These are phyloP conservation scores for Nicator chloris DNA, from an alignment of 2,113 vertebrate species.

Conservation along the genomic window DNA sequence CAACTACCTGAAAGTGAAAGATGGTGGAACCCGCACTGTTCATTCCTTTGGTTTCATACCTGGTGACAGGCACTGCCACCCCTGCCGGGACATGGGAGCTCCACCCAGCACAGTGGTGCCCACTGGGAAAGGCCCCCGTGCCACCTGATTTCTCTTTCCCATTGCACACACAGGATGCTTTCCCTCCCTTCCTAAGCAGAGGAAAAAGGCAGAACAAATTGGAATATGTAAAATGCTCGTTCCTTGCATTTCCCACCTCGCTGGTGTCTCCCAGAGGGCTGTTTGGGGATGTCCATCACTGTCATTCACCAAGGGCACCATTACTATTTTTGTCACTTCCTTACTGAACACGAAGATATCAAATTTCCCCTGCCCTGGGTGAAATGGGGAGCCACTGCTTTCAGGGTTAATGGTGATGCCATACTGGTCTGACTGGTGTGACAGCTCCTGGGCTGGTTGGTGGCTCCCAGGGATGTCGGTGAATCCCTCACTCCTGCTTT, in stretches of 20 bases:
- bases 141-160: neutral
- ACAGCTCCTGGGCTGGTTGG: neutral
- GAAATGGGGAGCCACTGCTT: neutral
- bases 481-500: neutral
- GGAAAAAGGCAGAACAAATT: neutral
- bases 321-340: neutral
- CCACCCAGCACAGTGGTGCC: neutral
- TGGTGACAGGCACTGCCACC: neutral
- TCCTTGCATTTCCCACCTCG: neutral
- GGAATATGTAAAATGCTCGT: neutral
- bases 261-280: neutral
- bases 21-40: neutral
- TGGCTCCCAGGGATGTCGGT: neutral
- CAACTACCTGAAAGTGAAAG: neutral
- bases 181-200: neutral
- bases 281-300: neutral
- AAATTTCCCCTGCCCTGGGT: neutral
- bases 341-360: accelerated
- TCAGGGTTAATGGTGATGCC: neutral
- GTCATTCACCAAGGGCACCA: neutral
- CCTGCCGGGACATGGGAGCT: neutral
- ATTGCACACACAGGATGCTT: neutral
- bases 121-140: neutral
- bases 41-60: neutral
- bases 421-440: neutral